These are phyloP conservation scores for Cataglyphis rosenhaueri DNA, from an alignment of 2,888 invertebrate genomes.

Conservation along the genomic window DNA sequence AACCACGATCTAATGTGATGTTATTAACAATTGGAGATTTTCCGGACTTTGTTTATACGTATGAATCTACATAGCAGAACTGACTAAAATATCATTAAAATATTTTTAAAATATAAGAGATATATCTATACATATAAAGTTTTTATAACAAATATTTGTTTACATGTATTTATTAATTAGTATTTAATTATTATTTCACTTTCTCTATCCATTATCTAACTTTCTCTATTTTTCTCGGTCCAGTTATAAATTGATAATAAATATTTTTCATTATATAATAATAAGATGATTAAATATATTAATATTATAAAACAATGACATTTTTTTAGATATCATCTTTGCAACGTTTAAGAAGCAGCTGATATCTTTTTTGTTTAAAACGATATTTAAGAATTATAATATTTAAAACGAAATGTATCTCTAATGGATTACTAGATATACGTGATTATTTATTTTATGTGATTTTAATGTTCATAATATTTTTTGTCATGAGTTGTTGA, in stretches of 20 bases:
- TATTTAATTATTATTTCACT: neutral
- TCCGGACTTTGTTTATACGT: neutral
- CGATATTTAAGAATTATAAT: neutral
- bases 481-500: neutral
- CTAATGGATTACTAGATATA: neutral
- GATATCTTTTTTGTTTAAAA: neutral
- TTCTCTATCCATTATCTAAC: too few relatives aligned
- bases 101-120: neutral
- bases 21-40: conserved; percentile 7
- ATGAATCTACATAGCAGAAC: neutral
- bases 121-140: neutral
- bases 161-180: neutral
- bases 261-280: neutral
- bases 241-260: neutral
- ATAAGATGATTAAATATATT: neutral
- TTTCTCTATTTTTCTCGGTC: neutral
- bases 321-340: neutral
- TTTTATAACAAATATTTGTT: neutral
- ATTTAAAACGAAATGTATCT: neutral
- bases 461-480: neutral
- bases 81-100: neutral
- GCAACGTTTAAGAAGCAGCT: neutral
- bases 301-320: neutral
- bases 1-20: neutral
- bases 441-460: neutral